Percentiles rank a stretch among this genome's conserved stretches.
Conservation (phyloP, 2,113 vertebrate genomes). For the Poicephalus meyeri region DNA sequence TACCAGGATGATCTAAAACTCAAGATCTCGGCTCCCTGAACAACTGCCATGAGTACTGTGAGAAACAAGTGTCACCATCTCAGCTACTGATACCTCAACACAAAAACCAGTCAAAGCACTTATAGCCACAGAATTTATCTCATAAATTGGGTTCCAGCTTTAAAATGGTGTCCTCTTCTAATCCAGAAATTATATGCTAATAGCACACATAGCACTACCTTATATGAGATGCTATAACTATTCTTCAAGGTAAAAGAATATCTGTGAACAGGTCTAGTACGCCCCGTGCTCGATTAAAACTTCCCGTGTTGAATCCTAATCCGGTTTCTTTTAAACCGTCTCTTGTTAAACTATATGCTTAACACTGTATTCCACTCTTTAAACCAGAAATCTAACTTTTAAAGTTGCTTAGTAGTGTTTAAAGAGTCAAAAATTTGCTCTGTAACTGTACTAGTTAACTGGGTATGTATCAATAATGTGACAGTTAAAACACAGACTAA, state of each 20-base stretch:
- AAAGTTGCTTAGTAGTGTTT: background rate
- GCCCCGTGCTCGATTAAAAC: background rate
- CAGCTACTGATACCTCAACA: background rate
- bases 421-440: background rate
- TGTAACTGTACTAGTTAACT: background rate
- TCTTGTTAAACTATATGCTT: background rate
- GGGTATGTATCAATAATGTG: background rate
- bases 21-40: background rate
- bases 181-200: background rate
- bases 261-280: background rate
- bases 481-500: background rate
- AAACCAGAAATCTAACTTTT: background rate
- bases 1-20: background rate
- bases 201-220: background rate
- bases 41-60: fast-evolving
- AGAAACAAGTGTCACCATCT: background rate
- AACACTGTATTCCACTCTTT: background rate
- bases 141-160: background rate
- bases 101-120: background rate
- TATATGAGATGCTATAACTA: background rate
- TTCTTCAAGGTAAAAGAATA: background rate
- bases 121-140: background rate
- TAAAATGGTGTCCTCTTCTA: background rate
- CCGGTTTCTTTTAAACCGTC: background rate
- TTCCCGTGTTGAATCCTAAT: background rate